Conservation (phyloP, 2,113 vertebrate species). For the Fulica atra region DNA sequence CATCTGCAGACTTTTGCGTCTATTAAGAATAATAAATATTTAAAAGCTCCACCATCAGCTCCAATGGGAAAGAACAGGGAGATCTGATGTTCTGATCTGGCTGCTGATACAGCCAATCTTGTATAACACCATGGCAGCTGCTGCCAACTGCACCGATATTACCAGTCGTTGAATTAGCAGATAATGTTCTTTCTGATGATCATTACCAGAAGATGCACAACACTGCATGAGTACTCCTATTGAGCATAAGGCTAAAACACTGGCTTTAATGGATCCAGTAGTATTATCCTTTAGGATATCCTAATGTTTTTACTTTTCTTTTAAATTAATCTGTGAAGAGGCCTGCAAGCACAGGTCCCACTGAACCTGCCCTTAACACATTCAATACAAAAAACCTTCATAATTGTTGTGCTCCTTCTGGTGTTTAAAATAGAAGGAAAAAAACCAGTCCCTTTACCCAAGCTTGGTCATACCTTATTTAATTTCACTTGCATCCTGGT, state of each 20-base stretch:
- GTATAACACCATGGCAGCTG: not conserved
- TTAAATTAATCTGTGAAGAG: not conserved
- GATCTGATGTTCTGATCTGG: constrained; percentile 10
- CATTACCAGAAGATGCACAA: not conserved
- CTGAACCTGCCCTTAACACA: not conserved
- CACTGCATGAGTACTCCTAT: not conserved
- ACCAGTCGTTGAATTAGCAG: not conserved
- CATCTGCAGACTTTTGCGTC: not conserved
- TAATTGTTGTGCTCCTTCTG: not conserved
- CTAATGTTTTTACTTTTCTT: not conserved
- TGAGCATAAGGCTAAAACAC: not conserved
- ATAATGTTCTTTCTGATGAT: not conserved
- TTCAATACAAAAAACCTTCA: not conserved
- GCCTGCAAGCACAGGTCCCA: not conserved
- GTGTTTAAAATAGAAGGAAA: not conserved
- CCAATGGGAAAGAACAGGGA: not conserved
- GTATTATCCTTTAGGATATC: not conserved
- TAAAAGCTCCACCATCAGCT: not conserved
- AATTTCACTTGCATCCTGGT: not conserved
- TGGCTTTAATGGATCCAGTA: not conserved
- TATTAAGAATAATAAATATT: constrained; percentile 54
- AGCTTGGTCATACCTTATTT: not conserved
- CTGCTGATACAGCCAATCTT: not conserved
- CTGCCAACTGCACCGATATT: not conserved
- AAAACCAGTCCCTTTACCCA: not conserved